Evolutionary conservation across 2,888 invertebrate genomes (phyloP).

Genomic region (Ophion ellenae): DNA sequence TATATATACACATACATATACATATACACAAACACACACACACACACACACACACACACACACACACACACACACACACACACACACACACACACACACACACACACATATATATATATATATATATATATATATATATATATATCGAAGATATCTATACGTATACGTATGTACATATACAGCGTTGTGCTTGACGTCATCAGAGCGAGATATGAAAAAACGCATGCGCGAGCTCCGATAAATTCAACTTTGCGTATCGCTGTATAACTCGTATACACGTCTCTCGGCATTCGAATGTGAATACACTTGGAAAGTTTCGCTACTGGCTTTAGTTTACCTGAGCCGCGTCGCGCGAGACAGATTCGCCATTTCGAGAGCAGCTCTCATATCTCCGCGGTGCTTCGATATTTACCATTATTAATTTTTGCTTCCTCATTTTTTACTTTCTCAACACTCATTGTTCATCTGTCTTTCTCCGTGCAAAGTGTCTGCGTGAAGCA

Average conservation of each 20-base stretch:
- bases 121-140: too few relatives aligned
- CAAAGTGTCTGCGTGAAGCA: not conserved
- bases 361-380: constrained; percentile 25
- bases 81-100: too few relatives aligned
- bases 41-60: too few relatives aligned
- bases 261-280: constrained; percentile 20
- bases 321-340: constrained; percentile 62
- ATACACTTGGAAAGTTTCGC: constrained; percentile 57
- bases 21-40: too few relatives aligned
- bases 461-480: not conserved
- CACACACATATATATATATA: not conserved
- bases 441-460: not conserved
- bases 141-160: too few relatives aligned
- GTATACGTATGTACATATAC: not conserved
- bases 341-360: constrained; percentile 57
- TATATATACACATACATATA: not conserved
- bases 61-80: too few relatives aligned
- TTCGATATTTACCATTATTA: not conserved
- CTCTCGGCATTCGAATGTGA: constrained; percentile 49
- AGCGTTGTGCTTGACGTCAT: constrained; percentile 23
- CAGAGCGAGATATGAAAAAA: constrained; percentile 28
- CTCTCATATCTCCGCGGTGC: not conserved
- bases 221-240: constrained; percentile 64
- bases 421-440: not conserved
- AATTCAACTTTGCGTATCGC: constrained; percentile 19